These are phyloP conservation scores for Eurystomus gularis DNA, from an alignment of 2,113 vertebrate genomes.

Conservation along the genomic window DNA sequence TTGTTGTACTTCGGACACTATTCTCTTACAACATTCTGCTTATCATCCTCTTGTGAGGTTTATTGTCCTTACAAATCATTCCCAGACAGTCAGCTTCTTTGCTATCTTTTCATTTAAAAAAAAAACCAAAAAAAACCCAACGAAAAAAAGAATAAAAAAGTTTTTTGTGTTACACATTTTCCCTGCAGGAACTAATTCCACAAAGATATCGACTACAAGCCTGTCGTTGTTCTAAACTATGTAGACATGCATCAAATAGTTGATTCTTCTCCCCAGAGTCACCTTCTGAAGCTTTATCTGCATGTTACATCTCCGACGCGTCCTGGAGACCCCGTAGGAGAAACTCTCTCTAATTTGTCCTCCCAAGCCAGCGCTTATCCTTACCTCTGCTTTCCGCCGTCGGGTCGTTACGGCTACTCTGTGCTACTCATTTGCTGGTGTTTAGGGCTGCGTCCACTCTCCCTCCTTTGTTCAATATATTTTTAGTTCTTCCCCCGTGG, in stretches of 20 bases:
- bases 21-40: constrained; percentile 48
- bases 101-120: constrained; percentile 49
- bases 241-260: neutral
- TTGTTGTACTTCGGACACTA: constrained; percentile 38
- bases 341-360: neutral
- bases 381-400: neutral
- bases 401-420: neutral
- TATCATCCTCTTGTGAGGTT: constrained; percentile 53
- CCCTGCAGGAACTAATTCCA: constrained; percentile 55
- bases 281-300: neutral
- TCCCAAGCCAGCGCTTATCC: neutral
- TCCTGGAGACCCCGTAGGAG: neutral
- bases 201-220: constrained; percentile 48
- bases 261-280: neutral
- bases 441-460: neutral
- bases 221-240: constrained; percentile 53
- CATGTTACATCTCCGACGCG: neutral
- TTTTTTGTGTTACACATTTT: constrained; percentile 20
- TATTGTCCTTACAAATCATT: constrained; percentile 62
- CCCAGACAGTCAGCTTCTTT: constrained; percentile 53
- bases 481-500: constrained; percentile 27
- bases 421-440: neutral
- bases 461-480: constrained; percentile 15
- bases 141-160: neutral
- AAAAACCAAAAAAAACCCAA: constrained; percentile 7